Conservation (phyloP, 2,797 vertebrate genomes). For the Poeciliopsis gracilis region DNA sequence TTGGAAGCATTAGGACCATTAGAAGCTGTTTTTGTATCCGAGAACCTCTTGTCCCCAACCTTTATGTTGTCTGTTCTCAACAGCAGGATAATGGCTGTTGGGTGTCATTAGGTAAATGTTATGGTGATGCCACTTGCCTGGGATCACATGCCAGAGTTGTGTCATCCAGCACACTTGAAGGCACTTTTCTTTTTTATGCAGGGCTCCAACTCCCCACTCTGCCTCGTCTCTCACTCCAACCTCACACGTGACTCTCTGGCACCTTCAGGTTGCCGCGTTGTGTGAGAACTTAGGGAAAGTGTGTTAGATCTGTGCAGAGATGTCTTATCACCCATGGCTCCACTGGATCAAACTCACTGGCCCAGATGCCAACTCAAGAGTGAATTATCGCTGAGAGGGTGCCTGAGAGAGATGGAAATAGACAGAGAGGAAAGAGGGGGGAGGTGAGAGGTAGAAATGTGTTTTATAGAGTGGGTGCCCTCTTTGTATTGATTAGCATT, state of each 20-base stretch:
- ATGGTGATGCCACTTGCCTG: not conserved
- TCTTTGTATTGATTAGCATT: conserved; percentile 54
- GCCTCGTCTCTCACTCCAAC: not conserved
- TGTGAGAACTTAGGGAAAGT: conserved; percentile 21
- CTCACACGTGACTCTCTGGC: not conserved
- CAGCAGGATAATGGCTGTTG: not conserved
- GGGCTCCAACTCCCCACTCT: not conserved
- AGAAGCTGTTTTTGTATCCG: not conserved
- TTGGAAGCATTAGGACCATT: not conserved
- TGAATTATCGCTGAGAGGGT: conserved; percentile 55
- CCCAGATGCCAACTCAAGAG: conserved; percentile 70
- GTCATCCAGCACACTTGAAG: not conserved
- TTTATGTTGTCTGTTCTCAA: not conserved
- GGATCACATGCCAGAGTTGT: not conserved
- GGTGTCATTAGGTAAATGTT: not conserved
- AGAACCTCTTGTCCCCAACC: not conserved
- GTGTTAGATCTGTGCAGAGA: conserved; percentile 28
- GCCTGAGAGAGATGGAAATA: conserved; percentile 29
- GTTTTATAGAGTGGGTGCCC: conserved; percentile 33
- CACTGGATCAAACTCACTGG: conserved; percentile 48
- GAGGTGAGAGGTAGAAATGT: conserved; percentile 25
- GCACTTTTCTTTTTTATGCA: not conserved
- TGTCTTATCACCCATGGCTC: conserved; percentile 29
- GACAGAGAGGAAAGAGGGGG: conserved; percentile 12
- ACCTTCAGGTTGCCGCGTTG: conserved; percentile 8